These are phyloP conservation scores for Pseudomyrmex pallidus DNA, from an alignment of 1,140 invertebrate genomes.

Conservation along the genomic window DNA sequence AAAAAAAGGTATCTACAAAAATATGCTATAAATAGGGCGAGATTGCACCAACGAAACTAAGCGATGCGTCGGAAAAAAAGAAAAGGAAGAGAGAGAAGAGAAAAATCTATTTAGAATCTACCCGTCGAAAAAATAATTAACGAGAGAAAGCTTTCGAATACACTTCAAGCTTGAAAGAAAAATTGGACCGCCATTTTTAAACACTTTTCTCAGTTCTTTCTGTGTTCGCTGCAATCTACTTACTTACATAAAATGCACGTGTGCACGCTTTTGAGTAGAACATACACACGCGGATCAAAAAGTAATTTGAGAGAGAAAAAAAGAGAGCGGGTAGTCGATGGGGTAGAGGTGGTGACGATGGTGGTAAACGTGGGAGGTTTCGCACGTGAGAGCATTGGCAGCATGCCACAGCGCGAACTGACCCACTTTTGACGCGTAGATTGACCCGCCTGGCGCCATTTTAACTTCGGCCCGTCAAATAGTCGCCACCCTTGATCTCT, in stretches of 20 bases:
- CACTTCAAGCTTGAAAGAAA: too few relatives aligned
- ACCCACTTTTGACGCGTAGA: constrained; percentile 77
- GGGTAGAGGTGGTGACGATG: constrained; percentile 19
- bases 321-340: background rate
- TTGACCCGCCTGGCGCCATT: constrained; percentile 75
- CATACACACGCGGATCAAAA: background rate
- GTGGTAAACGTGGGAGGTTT: constrained; percentile 64
- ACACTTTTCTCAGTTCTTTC: background rate
- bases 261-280: background rate
- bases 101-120: too few relatives aligned
- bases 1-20: too few relatives aligned
- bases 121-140: too few relatives aligned
- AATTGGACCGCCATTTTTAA: too few relatives aligned
- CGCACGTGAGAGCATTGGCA: constrained; percentile 79
- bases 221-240: background rate
- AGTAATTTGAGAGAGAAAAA: constrained; percentile 23
- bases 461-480: constrained; percentile 60
- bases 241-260: background rate
- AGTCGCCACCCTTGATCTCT: constrained; percentile 29
- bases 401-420: constrained; percentile 73
- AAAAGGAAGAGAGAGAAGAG: too few relatives aligned
- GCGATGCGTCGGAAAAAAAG: too few relatives aligned
- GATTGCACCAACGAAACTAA: too few relatives aligned
- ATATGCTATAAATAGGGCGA: too few relatives aligned
- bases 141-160: too few relatives aligned